Base-by-base conservation (phyloP, 2,113 vertebrate genomes). In the Dinomys branickii region DNA sequence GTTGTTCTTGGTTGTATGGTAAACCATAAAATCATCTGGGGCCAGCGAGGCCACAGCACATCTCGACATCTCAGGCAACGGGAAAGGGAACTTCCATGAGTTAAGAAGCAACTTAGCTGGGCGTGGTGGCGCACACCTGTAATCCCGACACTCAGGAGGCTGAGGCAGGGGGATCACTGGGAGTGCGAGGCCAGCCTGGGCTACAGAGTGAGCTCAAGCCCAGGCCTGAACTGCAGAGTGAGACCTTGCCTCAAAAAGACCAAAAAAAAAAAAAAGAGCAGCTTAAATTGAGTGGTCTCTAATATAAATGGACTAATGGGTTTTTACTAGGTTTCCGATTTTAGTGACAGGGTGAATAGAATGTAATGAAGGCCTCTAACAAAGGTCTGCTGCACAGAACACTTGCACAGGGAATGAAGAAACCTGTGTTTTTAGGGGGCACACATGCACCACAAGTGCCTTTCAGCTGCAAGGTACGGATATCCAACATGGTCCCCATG, bases 291-390 rank as follows among this genome's bases (percentile, higher is more conserved):
- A 67, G 24, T 83, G 65, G 54, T 84, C 56, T 59, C 58, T 54
- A 92, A 13, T 22, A 73, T 59, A 52, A 90, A 54, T 16, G 41
- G 14, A 73, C 47, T 63, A 9, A 19, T 58, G 58, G n/a, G 35
- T 78, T 87, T 94, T 94, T 90, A 59, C 52, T 61, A 61, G 63
- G 61, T 52, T 50, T 41, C 26, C 85, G 13, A 59, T 92, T 88
- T 93, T 56, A 65, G 3, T 89, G 61, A 80, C 44, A 80, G 84
- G 83, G 28, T 47, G 75, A 96, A 87, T 19, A 73, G 59, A 59
- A 63, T 26, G n/a, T 7, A 71, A 88, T 26, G 1, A 77, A 38
- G 77, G 81, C 63, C 56, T 94, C 50, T 47, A 80, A 50, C 30
- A 50, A 63, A 26, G 47, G 0, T 0, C 1, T 30, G 11, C 1